Evolutionary conservation across 2,797 vertebrate genomes (phyloP).

Genomic region (Avahi laniger): DNA sequence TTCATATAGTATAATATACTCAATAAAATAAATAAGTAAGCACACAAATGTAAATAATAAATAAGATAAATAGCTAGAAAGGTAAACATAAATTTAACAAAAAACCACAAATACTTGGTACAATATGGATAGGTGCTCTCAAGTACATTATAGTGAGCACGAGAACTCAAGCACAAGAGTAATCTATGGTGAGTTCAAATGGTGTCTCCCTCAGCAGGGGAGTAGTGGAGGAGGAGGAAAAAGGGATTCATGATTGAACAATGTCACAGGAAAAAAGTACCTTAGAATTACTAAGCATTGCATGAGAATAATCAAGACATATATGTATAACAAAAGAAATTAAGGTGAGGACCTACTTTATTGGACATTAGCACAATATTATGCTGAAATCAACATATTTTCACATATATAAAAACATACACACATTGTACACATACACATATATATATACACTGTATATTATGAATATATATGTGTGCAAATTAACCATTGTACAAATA

Average conservation of each 20-base stretch:
- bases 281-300: background rate
- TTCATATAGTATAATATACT: background rate
- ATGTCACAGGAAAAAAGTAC: background rate
- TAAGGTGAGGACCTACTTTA: background rate
- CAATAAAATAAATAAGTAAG: background rate
- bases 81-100: background rate
- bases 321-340: background rate
- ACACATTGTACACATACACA: background rate
- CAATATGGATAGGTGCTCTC: background rate
- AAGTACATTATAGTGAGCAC: background rate
- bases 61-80: background rate
- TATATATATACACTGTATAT: background rate
- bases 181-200: background rate
- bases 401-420: background rate
- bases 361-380: background rate
- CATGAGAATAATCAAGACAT: background rate
- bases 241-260: background rate
- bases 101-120: background rate
- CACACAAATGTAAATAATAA: background rate
- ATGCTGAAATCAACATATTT: background rate
- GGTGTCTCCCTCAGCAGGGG: background rate
- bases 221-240: background rate
- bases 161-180: background rate
- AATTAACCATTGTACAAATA: background rate
- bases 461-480: background rate